A percentile compares a stretch with the other conserved stretches of the same genome.
These are phyloP conservation scores for Morus bassanus DNA, from an alignment of 2,797 vertebrate genomes.

Conservation along the genomic window DNA sequence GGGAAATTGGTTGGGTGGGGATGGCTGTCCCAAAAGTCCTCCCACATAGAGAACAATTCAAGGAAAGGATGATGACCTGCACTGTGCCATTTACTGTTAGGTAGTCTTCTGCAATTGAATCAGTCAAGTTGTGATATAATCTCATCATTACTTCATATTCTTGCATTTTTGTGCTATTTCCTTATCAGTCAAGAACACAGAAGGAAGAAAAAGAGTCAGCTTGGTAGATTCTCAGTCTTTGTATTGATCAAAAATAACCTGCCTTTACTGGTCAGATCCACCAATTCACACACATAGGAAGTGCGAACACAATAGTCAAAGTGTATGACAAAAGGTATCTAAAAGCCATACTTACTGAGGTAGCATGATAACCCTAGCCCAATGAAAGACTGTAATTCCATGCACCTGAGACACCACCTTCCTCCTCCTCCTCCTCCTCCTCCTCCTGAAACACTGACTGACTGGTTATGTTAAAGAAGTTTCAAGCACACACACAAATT, in stretches of 20 bases:
- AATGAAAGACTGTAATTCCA: background rate
- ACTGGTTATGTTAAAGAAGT: background rate
- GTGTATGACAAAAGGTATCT: background rate
- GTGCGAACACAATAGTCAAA: background rate
- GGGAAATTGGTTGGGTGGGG: background rate
- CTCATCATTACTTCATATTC: background rate
- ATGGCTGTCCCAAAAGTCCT: background rate
- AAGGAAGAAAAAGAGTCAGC: background rate
- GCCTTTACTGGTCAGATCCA: constrained; percentile 9
- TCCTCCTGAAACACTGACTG: background rate
- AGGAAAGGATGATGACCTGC: background rate
- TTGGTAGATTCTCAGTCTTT: background rate
- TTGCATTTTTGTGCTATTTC: background rate
- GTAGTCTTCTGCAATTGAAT: background rate
- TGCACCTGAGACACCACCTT: background rate
- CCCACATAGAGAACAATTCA: background rate
- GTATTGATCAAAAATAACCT: background rate
- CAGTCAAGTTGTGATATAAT: background rate
- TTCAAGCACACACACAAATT: background rate
- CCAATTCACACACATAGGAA: constrained; percentile 45
- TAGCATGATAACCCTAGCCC: background rate
- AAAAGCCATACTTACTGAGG: background rate
- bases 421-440: background rate
- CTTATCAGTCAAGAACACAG: background rate
- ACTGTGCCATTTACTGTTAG: background rate